Conservation (phyloP, 1,140 invertebrate genomes). For the Lasioglossum baleicum region DNA sequence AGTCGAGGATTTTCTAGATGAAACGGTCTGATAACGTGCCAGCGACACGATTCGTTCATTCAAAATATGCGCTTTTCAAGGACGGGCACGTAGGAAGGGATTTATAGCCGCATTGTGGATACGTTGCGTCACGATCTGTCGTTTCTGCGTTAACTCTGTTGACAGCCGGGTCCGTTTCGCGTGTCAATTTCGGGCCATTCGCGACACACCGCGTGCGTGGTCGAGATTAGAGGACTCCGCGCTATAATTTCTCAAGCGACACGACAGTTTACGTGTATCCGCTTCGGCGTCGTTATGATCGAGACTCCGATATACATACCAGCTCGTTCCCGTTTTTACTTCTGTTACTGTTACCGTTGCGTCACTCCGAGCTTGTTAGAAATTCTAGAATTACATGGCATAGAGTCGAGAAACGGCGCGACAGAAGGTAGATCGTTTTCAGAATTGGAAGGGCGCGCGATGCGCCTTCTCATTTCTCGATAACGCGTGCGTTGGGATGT, state of each 20-base stretch:
- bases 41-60: no score
- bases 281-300: neutral
- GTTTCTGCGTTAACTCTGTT: neutral
- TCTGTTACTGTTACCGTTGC: neutral
- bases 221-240: neutral
- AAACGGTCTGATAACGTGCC: no score
- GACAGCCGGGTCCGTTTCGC: neutral
- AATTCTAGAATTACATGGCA: neutral
- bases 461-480: no score
- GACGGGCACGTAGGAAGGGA: neutral
- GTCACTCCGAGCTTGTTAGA: neutral
- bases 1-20: no score
- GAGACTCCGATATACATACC: no score
- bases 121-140: constrained; percentile 11
- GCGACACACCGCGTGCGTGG: no score
- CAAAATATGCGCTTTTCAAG: neutral
- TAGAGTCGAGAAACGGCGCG: no score
- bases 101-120: neutral
- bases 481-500: no score
- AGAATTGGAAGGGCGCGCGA: no score
- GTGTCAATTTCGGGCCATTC: neutral
- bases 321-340: no score
- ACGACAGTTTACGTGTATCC: neutral
- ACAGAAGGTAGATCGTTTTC: no score
- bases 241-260: constrained; percentile 3